Evolutionary conservation across 2,888 invertebrate genomes (phyloP).

Genomic region (Pyrocoelia pectoralis): DNA sequence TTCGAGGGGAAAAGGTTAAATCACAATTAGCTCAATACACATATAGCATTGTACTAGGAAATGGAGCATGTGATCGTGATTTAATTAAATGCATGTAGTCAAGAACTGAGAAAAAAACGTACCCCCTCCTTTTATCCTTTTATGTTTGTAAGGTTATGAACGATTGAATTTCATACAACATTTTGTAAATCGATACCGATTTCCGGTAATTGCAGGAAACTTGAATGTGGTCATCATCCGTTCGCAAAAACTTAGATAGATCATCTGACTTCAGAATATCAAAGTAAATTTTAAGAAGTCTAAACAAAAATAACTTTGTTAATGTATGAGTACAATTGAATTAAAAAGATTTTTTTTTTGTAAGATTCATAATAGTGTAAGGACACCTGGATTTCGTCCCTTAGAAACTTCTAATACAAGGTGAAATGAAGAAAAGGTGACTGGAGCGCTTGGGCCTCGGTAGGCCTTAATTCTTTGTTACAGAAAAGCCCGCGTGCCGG

Average conservation of each 20-base stretch:
- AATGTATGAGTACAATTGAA: slow-evolving; percentile 1
- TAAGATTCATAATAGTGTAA: slow-evolving; percentile 6
- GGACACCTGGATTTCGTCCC: slow-evolving; percentile 39
- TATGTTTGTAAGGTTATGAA: too few relatives aligned
- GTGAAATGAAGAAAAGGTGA: slow-evolving; percentile 45
- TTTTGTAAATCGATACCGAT: too few relatives aligned
- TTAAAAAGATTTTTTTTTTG: not conserved
- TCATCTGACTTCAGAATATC: not conserved
- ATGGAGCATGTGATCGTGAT: too few relatives aligned
- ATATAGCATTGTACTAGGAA: too few relatives aligned
- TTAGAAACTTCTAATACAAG: slow-evolving; percentile 39
- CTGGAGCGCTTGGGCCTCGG: slow-evolving; percentile 38
- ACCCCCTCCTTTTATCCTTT: too few relatives aligned
- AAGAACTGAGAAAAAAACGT: too few relatives aligned
- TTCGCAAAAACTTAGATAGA: not conserved
- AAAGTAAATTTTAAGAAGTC: not conserved
- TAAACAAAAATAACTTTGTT: slow-evolving; percentile 4
- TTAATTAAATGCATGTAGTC: too few relatives aligned
- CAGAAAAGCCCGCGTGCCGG: slow-evolving; percentile 37
- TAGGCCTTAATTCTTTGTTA: slow-evolving; percentile 40
- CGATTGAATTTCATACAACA: too few relatives aligned
- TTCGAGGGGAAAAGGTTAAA: too few relatives aligned
- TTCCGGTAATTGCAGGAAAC: too few relatives aligned
- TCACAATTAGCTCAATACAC: too few relatives aligned
- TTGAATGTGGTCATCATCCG: too few relatives aligned